phyloP scores from a whole-genome alignment of 2,888 invertebrate species.

The Glaucopsyche alexis region DNA sequence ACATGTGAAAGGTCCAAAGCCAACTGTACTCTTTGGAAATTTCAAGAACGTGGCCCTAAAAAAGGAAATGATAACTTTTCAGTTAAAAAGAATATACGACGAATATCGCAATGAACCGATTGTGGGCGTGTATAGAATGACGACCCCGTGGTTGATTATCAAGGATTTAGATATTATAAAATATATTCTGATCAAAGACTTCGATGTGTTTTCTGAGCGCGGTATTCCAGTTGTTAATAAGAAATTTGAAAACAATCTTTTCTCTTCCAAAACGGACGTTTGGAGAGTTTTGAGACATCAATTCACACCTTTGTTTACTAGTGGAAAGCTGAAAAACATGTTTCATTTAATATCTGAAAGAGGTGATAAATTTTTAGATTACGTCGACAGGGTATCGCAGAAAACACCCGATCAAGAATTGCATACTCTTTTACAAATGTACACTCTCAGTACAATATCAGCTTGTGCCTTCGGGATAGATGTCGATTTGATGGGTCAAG shows the following conservation, averaged over 20 bases:
- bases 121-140: conserved; percentile 55
- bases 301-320: conserved; percentile 57
- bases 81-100: conserved; percentile 47
- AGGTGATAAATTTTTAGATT: conserved; percentile 46
- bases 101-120: conserved; percentile 53
- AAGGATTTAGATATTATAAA: conserved; percentile 49
- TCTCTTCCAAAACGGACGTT: conserved; percentile 51
- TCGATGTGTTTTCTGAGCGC: conserved; percentile 50
- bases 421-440: conserved; percentile 46
- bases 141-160: conserved; percentile 50
- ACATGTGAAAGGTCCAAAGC: conserved; percentile 49
- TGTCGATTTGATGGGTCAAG: conserved; percentile 40
- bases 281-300: conserved; percentile 45
- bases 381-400: conserved; percentile 19
- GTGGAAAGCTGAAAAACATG: conserved; percentile 60
- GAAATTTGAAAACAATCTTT: conserved; percentile 53
- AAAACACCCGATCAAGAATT: conserved; percentile 44
- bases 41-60: conserved; percentile 45
- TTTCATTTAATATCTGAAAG: conserved; percentile 49
- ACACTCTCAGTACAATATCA: conserved; percentile 48
- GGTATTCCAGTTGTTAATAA: conserved; percentile 50
- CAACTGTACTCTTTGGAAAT: conserved; percentile 52
- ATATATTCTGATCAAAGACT: conserved; percentile 14
- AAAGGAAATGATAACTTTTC: conserved; percentile 38
- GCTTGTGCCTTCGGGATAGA: conserved; percentile 48